Evolutionary conservation across 23 tunicate species (phyloP), one percentile per base, ranked within the genome.

Genomic region (Trididemnum clinides): DNA sequence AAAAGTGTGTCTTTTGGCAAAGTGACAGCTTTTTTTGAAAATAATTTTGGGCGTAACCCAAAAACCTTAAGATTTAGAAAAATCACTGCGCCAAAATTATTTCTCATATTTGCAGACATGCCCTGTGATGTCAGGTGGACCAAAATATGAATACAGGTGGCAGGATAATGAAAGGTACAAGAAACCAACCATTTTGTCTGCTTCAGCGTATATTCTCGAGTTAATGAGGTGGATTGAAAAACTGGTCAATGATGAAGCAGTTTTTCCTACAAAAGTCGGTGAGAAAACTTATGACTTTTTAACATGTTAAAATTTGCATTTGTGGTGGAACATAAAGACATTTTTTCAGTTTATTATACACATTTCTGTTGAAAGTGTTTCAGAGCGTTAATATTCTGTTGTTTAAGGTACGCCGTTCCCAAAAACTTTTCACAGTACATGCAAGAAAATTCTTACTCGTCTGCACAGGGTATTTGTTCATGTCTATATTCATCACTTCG

Each of bases 211-310:
- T 64, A 73, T 96, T 29, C 65, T 35, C 0, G 88, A 92, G 78
- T 74, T 96, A 29, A 96, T 96, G 99, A 57, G 80, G 34, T 96
- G 99, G 99, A 91, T 96, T 37, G 99, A 96, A 51, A 81, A 85
- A 4, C 75, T 87, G 36, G 76, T 96, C 34, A 96, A 96, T 77
- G 90, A 91, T 80, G 96, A 91, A 33, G 62, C 86, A 33, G 62
- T 91, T 27, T 96, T 96, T 81, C 99, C 99, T 12, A 89, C 90
- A 1, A 89, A 91, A 89, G 98, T 94, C 75, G 98, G 98, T 94
- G 32, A 64, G 98, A 85, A 10, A 39, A 66, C 22, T 3, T n/a
- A n/a, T n/a, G n/a, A n/a, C n/a, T n/a, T n/a, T n/a, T n/a, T n/a
- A n/a, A n/a, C n/a, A n/a, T n/a, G n/a, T n/a, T n/a, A n/a, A n/a